Evolutionary conservation across 2,797 vertebrate species (phyloP).

Genomic region (Microhierax caerulescens): DNA sequence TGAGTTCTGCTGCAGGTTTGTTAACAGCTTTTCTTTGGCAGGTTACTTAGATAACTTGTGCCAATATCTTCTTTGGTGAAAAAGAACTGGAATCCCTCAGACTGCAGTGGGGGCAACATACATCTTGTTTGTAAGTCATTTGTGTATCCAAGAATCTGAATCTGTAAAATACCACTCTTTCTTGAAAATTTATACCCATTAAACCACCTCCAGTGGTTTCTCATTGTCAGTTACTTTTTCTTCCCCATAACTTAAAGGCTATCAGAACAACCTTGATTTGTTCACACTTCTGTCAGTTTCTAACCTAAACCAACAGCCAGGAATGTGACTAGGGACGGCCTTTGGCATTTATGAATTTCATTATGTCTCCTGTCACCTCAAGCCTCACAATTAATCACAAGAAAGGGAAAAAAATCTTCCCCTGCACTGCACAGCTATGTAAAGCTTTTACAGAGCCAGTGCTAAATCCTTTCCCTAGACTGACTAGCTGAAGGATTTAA

Average conservation of each 20-base stretch:
- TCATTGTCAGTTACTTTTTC: slow-evolving; percentile 64
- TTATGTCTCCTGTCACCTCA: slow-evolving; percentile 64
- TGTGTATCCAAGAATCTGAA: not conserved
- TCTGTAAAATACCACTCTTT: not conserved
- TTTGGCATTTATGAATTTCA: slow-evolving; percentile 70
- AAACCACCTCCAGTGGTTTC: slow-evolving; percentile 52
- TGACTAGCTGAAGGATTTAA: slow-evolving; percentile 54
- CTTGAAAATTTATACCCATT: slow-evolving; percentile 41
- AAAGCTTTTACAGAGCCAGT: slow-evolving; percentile 45
- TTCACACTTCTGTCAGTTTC: slow-evolving; percentile 66
- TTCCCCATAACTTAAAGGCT: not conserved
- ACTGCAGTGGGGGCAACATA: not conserved
- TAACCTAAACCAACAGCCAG: slow-evolving; percentile 66
- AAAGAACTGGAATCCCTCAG: slow-evolving; percentile 15
- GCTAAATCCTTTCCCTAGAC: slow-evolving; percentile 48
- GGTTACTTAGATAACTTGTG: not conserved
- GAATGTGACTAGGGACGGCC: slow-evolving; percentile 66
- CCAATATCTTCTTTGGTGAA: not conserved
- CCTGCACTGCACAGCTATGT: not conserved
- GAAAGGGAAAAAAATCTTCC: slow-evolving; percentile 16
- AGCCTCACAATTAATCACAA: slow-evolving; percentile 68
- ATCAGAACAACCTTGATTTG: slow-evolving; percentile 62
- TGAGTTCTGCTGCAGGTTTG: not conserved
- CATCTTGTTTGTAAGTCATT: not conserved
- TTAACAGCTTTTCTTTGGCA: not conserved